phyloP scores from a whole-genome alignment of 2,888 invertebrate genomes.

The Dioctria linearis region DNA sequence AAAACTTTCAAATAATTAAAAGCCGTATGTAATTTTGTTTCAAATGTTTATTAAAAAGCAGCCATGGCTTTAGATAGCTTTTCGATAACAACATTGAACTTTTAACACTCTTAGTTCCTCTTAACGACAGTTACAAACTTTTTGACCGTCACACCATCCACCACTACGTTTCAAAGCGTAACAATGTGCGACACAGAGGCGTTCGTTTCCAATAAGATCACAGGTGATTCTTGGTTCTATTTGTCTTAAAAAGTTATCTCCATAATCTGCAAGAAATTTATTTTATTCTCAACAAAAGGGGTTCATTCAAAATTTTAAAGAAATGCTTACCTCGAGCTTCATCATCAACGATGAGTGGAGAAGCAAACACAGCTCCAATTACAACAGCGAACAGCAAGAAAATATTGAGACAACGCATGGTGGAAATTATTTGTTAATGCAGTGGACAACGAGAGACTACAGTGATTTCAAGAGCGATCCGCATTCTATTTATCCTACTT shows the following conservation, averaged over 20 bases:
- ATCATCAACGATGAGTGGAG: neutral
- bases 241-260: neutral
- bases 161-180: neutral
- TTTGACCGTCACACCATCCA: slow-evolving; percentile 35
- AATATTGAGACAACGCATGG: slow-evolving; percentile 36
- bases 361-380: slow-evolving; percentile 5
- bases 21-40: no score
- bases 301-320: neutral
- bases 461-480: no score
- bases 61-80: no score
- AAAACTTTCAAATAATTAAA: no score
- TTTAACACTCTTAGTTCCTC: no score
- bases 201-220: slow-evolving; percentile 34
- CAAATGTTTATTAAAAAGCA: no score
- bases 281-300: neutral
- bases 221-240: slow-evolving; percentile 39
- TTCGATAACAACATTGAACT: no score
- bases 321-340: slow-evolving; percentile 1
- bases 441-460: no score
- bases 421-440: no score
- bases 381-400: slow-evolving; percentile 27
- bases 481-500: no score
- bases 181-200: slow-evolving; percentile 17
- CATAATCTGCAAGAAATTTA: neutral
- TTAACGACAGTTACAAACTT: slow-evolving; percentile 18